phyloP scores from a whole-genome alignment of 1,140 invertebrate species.

The Ptiloglossa arizonensis region DNA sequence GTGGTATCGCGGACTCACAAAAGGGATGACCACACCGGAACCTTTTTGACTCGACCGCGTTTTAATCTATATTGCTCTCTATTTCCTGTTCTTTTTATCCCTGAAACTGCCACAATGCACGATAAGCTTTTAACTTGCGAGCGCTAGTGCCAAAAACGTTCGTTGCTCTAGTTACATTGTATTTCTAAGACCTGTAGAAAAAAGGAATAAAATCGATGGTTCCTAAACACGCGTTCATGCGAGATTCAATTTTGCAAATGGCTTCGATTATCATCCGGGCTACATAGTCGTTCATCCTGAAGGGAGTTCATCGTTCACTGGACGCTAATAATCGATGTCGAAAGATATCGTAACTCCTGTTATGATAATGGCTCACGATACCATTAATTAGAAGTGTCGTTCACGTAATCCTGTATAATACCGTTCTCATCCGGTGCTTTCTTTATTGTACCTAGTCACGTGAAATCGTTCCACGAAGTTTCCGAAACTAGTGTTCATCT shows the following conservation, averaged over 20 bases:
- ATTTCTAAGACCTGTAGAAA: background rate
- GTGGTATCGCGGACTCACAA: conserved; percentile 23
- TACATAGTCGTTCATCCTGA: too few relatives aligned
- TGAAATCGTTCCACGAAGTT: conserved; percentile 45
- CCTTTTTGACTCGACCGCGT: conserved; percentile 45
- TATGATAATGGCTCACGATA: conserved; percentile 36
- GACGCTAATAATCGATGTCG: background rate
- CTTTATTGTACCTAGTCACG: conserved; percentile 16
- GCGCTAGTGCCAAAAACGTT: conserved; percentile 28
- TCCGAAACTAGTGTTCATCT: conserved; percentile 38
- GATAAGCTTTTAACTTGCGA: conserved; percentile 47
- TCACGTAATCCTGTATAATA: conserved; percentile 37
- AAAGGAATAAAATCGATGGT: background rate
- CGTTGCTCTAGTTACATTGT: background rate
- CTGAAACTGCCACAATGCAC: background rate
- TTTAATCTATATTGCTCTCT: conserved; percentile 64
- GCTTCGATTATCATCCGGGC: background rate
- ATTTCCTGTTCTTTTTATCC: conserved; percentile 47
- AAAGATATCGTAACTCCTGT: conserved; percentile 8
- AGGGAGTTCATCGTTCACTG: background rate
- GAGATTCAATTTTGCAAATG: conserved; percentile 30
- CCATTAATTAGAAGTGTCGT: conserved; percentile 52
- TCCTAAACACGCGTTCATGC: background rate
- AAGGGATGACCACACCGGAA: conserved; percentile 27
- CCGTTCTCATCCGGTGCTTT: background rate